These are phyloP conservation scores for Spongilla lacustris DNA, from an alignment of 37 sponge, comb jelly and placozoan species.

Conservation along the genomic window DNA sequence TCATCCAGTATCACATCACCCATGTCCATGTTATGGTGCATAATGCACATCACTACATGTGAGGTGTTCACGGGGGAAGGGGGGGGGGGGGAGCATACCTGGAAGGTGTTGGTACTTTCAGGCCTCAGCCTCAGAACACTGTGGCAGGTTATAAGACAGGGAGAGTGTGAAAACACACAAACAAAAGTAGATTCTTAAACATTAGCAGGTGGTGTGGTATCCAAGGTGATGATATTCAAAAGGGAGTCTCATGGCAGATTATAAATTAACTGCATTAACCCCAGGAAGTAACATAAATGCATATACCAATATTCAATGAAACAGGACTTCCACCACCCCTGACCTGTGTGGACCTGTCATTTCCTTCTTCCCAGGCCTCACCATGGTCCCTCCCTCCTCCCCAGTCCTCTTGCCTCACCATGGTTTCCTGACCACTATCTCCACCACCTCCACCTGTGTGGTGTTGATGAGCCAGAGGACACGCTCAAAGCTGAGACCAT, in stretches of 20 bases:
- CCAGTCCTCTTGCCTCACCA: conserved; percentile 14
- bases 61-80: neutral
- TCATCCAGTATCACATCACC: too few species aligned
- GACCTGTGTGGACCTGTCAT: too few species aligned
- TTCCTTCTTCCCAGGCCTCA: too few species aligned
- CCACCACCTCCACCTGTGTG: neutral
- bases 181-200: neutral
- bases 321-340: too few species aligned
- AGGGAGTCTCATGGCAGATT: too few species aligned
- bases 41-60: too few species aligned
- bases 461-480: conserved; percentile 14
- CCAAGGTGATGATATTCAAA: neutral
- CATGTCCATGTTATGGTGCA: too few species aligned
- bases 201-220: neutral
- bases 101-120: neutral
- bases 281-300: too few species aligned
- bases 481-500: conserved; percentile 37
- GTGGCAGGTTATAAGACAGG: too few species aligned
- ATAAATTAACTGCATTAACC: too few species aligned
- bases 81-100: neutral
- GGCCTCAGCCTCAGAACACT: too few species aligned
- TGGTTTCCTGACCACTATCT: conserved; percentile 41
- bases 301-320: too few species aligned
- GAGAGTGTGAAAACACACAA: neutral
- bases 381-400: neutral